Percentiles rank a stretch among this genome's conserved stretches.
These are phyloP conservation scores for Pitangus sulphuratus DNA, from an alignment of 2,797 vertebrate species.

Conservation along the genomic window DNA sequence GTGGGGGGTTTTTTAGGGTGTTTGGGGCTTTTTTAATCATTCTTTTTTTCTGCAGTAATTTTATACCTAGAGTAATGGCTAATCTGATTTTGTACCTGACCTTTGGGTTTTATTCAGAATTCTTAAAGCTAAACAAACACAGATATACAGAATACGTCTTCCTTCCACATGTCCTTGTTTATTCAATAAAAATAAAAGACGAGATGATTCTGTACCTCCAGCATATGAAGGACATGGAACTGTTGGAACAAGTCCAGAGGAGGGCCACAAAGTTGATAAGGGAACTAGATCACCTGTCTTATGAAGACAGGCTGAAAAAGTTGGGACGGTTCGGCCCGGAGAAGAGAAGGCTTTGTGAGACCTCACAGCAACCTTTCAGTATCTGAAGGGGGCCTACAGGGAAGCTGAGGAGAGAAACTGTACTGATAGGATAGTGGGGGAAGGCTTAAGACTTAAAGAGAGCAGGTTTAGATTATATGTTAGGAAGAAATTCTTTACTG, in stretches of 20 bases:
- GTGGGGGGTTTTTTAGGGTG: not conserved
- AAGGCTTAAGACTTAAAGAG: not conserved
- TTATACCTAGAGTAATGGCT: not conserved
- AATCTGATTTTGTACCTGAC: not conserved
- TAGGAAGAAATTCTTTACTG: not conserved
- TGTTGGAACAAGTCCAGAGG: not conserved
- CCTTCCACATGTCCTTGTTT: not conserved
- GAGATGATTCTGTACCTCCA: not conserved
- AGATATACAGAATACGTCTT: not conserved
- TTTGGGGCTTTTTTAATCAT: not conserved
- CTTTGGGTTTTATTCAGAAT: not conserved
- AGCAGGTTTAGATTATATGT: not conserved
- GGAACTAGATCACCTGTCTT: not conserved
- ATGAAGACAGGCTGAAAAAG: not conserved
- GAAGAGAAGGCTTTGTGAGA: not conserved
- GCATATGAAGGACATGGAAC: not conserved
- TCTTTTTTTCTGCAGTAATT: not conserved
- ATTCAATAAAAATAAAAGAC: not conserved
- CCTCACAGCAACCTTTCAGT: no score
- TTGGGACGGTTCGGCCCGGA: not conserved
- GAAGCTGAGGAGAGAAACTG: fast-evolving
- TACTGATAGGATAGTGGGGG: fast-evolving
- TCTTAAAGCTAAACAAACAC: not conserved
- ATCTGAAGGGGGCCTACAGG: not conserved
- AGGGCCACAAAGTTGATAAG: not conserved